phyloP scores from a whole-genome alignment of 1,140 invertebrate species.

The Nymphalis io region DNA sequence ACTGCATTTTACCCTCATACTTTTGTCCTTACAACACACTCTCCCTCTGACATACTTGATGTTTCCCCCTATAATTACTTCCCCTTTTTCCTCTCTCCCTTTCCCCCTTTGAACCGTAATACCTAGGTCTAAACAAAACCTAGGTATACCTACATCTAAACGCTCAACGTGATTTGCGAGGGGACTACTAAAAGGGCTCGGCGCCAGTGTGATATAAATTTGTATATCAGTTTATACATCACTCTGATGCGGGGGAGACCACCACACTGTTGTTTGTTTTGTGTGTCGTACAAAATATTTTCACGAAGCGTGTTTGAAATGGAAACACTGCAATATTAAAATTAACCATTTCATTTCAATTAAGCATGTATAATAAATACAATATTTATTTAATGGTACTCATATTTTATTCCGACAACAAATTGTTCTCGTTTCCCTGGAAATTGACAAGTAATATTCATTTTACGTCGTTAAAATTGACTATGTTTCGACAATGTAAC shows the following conservation, averaged over 20 bases:
- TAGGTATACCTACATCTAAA: slow-evolving; percentile 69
- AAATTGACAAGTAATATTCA: slow-evolving; percentile 57
- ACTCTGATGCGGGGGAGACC: slow-evolving; percentile 51
- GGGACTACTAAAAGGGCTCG: slow-evolving; percentile 74
- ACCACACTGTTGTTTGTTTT: slow-evolving; percentile 52
- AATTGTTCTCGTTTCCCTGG: slow-evolving; percentile 37
- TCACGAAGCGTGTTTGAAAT: slow-evolving; percentile 33
- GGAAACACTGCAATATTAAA: slow-evolving; percentile 34
- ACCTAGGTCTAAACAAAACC: slow-evolving; percentile 65
- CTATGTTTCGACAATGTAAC: slow-evolving; percentile 51
- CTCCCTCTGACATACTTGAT: slow-evolving; percentile 79
- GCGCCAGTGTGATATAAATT: slow-evolving; percentile 70
- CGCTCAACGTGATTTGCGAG: slow-evolving; percentile 70
- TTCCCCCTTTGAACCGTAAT: slow-evolving; percentile 55
- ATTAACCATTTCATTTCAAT: slow-evolving; percentile 34
- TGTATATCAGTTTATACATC: slow-evolving; percentile 64
- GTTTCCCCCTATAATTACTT: slow-evolving; percentile 75
- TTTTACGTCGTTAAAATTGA: slow-evolving; percentile 55
- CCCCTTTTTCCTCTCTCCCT: slow-evolving; percentile 60
- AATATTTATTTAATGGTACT: slow-evolving; percentile 31
- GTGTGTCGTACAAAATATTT: slow-evolving; percentile 55
- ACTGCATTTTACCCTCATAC: slow-evolving; percentile 69
- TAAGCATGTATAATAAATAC: slow-evolving; percentile 20
- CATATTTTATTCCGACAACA: slow-evolving; percentile 42
- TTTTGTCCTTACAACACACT: slow-evolving; percentile 77